Evolutionary conservation across 1,140 invertebrate genomes (phyloP).

Genomic region (Bombus picipes): DNA sequence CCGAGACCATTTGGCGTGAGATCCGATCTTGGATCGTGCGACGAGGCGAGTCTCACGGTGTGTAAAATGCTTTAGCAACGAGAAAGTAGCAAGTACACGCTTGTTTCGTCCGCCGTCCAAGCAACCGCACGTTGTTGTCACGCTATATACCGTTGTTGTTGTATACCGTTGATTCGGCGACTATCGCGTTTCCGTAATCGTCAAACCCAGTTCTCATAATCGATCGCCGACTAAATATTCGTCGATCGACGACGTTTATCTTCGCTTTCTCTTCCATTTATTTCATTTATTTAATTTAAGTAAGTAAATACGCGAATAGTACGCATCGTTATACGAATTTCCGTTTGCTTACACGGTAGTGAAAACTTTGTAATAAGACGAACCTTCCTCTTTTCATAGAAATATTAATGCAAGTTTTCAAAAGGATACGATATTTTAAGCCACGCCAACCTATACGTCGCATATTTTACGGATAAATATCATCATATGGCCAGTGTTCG

Average conservation of each 20-base stretch:
- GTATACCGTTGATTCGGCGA: background rate
- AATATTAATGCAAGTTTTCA: no score
- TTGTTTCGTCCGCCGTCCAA: background rate
- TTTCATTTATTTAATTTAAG: no score
- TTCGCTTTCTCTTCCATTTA: background rate
- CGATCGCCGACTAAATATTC: background rate
- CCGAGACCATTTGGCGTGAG: no score
- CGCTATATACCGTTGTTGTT: background rate
- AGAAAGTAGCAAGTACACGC: slow-evolving; percentile 3
- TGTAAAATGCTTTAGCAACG: background rate
- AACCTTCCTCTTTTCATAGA: no score
- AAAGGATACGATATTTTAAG: no score
- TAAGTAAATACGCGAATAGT: no score
- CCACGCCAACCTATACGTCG: no score
- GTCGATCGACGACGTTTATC: background rate
- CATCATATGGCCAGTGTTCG: no score
- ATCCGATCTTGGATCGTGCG: no score
- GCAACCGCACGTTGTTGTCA: background rate
- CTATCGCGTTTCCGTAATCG: background rate
- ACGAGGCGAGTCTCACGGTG: background rate
- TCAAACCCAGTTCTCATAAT: background rate
- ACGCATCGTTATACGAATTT: no score
- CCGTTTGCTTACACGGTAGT: no score
- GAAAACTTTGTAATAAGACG: background rate
- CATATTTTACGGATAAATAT: no score